phyloP scores from a whole-genome alignment of 2,113 vertebrate species.

The Charina bottae region DNA sequence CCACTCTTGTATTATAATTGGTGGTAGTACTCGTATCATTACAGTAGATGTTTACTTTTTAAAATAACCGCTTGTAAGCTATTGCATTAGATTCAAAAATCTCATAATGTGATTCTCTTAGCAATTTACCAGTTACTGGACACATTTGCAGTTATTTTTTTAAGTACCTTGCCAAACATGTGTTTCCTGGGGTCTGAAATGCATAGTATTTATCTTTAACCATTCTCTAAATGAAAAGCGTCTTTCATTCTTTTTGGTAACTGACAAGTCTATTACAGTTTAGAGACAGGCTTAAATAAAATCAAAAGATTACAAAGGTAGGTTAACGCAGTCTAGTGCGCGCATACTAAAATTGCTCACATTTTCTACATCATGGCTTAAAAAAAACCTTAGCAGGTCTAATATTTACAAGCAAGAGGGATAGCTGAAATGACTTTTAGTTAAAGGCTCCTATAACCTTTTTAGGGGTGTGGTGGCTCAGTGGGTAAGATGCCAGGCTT shows the following conservation, averaged over 20 bases:
- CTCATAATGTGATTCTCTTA: background rate
- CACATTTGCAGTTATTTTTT: background rate
- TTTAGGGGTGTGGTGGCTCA: too few species aligned
- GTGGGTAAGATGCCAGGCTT: too few species aligned
- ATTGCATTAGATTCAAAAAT: background rate
- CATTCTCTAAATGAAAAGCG: background rate
- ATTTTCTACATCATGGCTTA: background rate
- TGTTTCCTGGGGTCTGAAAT: background rate
- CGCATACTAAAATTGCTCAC: background rate
- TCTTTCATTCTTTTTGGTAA: background rate
- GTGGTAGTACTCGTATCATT: background rate
- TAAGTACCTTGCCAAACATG: background rate
- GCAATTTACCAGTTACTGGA: background rate
- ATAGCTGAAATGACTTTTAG: too few species aligned
- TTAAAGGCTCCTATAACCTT: too few species aligned
- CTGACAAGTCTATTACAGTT: background rate
- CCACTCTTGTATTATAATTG: background rate
- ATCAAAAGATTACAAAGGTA: background rate
- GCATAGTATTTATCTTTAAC: background rate
- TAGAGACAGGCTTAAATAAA: background rate
- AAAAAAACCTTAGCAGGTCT: background rate
- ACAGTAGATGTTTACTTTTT: background rate
- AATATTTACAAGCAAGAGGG: too few species aligned
- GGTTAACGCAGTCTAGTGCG: background rate
- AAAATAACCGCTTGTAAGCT: background rate